These are phyloP conservation scores for Triplophysa dalaica DNA, from an alignment of 2,113 vertebrate species.

Conservation along the genomic window DNA sequence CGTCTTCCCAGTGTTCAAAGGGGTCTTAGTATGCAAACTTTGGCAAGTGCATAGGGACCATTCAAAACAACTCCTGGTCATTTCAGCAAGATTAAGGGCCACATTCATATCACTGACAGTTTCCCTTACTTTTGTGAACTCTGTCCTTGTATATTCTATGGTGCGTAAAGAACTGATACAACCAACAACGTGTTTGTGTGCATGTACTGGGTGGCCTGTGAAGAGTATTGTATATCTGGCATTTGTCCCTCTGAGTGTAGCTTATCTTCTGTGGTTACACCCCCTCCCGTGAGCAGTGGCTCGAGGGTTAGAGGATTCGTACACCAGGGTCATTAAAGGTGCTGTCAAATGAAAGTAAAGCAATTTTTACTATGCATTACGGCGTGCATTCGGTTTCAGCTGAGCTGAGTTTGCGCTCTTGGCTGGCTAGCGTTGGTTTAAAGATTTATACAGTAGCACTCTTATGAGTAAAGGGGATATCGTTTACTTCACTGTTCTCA, in stretches of 20 bases:
- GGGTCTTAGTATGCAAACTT: neutral
- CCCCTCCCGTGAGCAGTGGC: slow-evolving; percentile 2
- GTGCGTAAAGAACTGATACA: too few relatives aligned
- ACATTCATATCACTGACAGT: slow-evolving; percentile 1
- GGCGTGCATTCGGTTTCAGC: slow-evolving; percentile 24
- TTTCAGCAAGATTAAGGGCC: neutral
- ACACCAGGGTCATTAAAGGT: slow-evolving; percentile 21
- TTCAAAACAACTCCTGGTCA: too few relatives aligned
- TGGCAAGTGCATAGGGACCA: neutral
- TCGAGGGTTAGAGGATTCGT: slow-evolving; percentile 6
- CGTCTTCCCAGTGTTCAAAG: neutral
- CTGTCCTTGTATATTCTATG: neutral
- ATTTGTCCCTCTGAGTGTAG: slow-evolving; percentile 46
- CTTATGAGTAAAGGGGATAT: neutral
- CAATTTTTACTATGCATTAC: slow-evolving; percentile 29
- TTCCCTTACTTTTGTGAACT: neutral
- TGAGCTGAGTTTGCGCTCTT: slow-evolving; percentile 21
- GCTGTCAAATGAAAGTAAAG: slow-evolving; percentile 41
- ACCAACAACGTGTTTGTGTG: neutral
- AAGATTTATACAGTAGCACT: slow-evolving; percentile 1
- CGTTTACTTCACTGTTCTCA: neutral
- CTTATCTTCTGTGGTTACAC: slow-evolving; percentile 51
- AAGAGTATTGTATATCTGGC: slow-evolving; percentile 27
- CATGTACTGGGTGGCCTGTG: neutral
- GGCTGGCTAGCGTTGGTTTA: slow-evolving; percentile 6